These are phyloP conservation scores for Danaus chrysippus DNA, from an alignment of 2,888 invertebrate species.

Conservation along the genomic window DNA sequence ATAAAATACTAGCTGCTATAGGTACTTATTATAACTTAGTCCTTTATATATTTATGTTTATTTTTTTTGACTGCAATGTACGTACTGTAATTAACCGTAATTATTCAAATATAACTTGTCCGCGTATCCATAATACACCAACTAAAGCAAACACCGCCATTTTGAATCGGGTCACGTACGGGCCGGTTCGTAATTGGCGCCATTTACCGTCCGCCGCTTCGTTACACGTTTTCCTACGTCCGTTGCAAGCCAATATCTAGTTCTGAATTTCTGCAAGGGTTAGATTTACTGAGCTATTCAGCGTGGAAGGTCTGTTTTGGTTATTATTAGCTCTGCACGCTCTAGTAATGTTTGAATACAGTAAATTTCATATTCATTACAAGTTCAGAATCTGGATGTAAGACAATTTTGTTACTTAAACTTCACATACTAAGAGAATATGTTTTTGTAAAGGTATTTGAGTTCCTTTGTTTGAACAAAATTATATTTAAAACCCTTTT, in stretches of 20 bases:
- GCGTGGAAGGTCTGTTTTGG: conserved; percentile 2
- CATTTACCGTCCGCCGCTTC: conserved; percentile 65
- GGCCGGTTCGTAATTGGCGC: conserved; percentile 73
- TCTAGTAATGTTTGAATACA: neutral
- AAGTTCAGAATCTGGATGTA: too few relatives aligned
- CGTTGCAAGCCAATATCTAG: conserved; percentile 40
- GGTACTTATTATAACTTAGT: too few relatives aligned
- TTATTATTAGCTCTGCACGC: neutral
- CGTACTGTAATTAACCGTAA: too few relatives aligned
- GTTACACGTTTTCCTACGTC: conserved; percentile 42
- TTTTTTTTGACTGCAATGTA: too few relatives aligned
- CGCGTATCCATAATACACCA: conserved; percentile 45
- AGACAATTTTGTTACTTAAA: too few relatives aligned
- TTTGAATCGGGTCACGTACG: conserved; percentile 68
- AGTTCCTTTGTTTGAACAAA: too few relatives aligned
- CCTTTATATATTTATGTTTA: too few relatives aligned
- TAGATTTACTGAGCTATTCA: conserved; percentile 14
- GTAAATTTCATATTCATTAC: neutral
- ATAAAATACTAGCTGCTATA: too few relatives aligned
- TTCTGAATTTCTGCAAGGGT: conserved; percentile 29
- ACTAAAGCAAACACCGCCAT: conserved; percentile 44
- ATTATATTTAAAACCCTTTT: too few relatives aligned
- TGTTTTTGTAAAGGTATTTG: too few relatives aligned
- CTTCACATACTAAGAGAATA: too few relatives aligned
- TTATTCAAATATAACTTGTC: too few relatives aligned